phyloP scores from a whole-genome alignment of 1,140 invertebrate genomes.

The Lasioglossum albipes region DNA sequence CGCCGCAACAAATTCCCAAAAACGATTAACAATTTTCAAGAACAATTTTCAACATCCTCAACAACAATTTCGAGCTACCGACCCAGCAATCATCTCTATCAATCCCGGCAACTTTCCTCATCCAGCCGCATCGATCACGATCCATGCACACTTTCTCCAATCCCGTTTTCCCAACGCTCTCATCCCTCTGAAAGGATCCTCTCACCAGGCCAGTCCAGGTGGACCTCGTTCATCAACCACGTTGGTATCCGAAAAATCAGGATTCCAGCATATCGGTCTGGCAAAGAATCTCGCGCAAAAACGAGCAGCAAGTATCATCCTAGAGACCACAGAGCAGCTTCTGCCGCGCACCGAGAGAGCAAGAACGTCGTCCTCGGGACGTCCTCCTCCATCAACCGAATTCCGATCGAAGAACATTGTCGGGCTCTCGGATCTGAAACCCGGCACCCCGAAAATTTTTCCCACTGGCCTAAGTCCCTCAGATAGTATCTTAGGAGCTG shows the following conservation, averaged over 20 bases:
- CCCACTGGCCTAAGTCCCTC: neutral
- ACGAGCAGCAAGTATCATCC: neutral
- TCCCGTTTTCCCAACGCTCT: neutral
- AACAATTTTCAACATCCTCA: no score
- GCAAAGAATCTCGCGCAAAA: neutral
- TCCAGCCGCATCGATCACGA: neutral
- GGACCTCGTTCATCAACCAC: neutral
- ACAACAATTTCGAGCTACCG: no score
- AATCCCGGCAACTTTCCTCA: no score
- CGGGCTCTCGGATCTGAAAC: slow-evolving; percentile 13
- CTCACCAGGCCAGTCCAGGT: neutral
- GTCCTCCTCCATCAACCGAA: neutral
- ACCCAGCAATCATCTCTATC: no score
- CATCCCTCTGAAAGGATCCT: neutral
- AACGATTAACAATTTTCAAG: no score
- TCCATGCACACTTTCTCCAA: neutral
- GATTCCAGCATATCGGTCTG: neutral
- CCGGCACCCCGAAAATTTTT: slow-evolving; percentile 31
- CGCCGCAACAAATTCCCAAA: no score
- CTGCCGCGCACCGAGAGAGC: neutral
- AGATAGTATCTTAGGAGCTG: slow-evolving; percentile 26
- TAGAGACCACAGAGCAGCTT: neutral
- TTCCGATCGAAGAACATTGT: slow-evolving; percentile 1
- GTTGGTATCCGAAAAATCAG: neutral
- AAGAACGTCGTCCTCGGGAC: neutral